Evolutionary conservation across 2,888 invertebrate species (phyloP), one percentile per base, ranked within the genome.

Genomic region (Melieria omissa): DNA sequence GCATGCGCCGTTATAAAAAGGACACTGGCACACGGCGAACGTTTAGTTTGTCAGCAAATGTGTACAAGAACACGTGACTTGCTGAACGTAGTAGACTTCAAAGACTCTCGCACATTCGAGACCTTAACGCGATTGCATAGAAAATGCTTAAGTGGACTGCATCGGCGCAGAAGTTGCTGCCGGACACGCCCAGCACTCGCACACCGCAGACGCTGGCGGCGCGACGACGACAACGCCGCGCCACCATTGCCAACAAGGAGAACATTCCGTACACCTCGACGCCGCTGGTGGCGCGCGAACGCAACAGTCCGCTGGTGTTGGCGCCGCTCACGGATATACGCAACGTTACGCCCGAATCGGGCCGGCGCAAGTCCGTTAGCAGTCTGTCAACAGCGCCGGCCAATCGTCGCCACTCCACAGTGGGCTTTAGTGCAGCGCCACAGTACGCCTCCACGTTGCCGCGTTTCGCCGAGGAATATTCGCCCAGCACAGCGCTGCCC

Each of bases 131-230:
- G 42, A 5, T 52, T 42, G 14, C 44, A 10, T 65, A 12, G 60
- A 77, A 65, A 41, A 86, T 86, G 86, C 82, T 86, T 61, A 86
- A 86, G 83, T 86, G 86, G 86, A 83, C 86, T 10, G 80, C 82
- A n/a, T 81, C 86, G 52, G 80, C 81, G 42, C 83, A 84, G 63
- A 81, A 80, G 72, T 60, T 79, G 61, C 54, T 79, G 65, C 79
- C 81, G 71, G 80, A 80, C 65, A 73, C 79, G 46, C 68, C 79
- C 7, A 55, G 6, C 29, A 64, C 45, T 44, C 67, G 70, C 6
- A 73, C 72, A 5, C 76, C 76, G 44, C 73, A 71, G 42, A 57
- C 63, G 0, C 71, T 75, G n/a, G 63, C 55, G 0, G 68, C 77
- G 42, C 73, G 75, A 16, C 77, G 81, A 3, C 78, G 81, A 2